These are phyloP conservation scores for Syrmaticus mikado DNA, from an alignment of 2,113 vertebrate genomes.

Conservation along the genomic window DNA sequence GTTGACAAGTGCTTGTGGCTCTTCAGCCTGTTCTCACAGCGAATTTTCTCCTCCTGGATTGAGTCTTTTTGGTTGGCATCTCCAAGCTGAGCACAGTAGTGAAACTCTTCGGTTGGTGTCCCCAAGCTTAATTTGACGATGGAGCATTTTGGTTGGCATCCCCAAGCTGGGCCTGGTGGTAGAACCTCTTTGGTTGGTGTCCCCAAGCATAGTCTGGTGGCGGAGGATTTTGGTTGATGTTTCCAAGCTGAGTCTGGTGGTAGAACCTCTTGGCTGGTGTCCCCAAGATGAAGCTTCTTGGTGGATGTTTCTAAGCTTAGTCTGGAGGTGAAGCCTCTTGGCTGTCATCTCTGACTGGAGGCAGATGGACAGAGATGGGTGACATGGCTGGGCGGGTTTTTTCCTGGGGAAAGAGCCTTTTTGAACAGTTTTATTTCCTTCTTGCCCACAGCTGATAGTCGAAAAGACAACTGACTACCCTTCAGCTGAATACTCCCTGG, in stretches of 20 bases:
- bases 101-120: not conserved
- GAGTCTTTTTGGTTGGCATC: not conserved
- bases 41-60: not conserved
- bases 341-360: not conserved
- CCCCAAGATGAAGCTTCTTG: not conserved
- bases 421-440: not conserved
- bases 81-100: not conserved
- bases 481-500: slow-evolving; percentile 91
- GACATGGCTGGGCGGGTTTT: rapidly evolving
- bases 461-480: slow-evolving; percentile 95
- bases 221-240: not conserved
- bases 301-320: not conserved
- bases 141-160: not conserved
- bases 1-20: rapidly evolving
- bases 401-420: not conserved
- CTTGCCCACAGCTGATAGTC: slow-evolving; percentile 88
- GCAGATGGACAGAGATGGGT: rapidly evolving
- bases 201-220: rapidly evolving
- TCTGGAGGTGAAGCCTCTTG: not conserved
- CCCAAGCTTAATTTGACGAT: not conserved
- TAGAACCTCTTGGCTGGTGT: not conserved
- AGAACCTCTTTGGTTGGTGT: not conserved
- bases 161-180: not conserved
- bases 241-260: not conserved
- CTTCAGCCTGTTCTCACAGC: not conserved